These are phyloP conservation scores for Telmatherina bonti DNA, from an alignment of 2,797 vertebrate genomes.

Conservation along the genomic window DNA sequence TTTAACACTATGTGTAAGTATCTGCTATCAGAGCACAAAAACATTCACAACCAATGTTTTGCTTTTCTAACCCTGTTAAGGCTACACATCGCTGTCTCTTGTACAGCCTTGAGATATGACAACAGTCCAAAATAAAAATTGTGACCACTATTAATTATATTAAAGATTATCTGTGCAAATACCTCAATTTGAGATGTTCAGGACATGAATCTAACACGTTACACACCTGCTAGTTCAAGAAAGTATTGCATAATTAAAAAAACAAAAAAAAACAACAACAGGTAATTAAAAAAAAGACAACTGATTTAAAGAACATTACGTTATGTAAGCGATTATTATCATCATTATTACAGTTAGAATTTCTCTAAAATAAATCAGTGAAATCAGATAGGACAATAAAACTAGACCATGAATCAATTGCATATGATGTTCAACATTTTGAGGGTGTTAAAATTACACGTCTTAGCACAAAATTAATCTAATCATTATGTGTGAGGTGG, in stretches of 20 bases:
- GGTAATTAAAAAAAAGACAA: conserved; percentile 25
- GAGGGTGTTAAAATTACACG: conserved; percentile 14
- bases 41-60: conserved; percentile 54
- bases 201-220: conserved; percentile 65
- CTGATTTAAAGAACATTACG: conserved; percentile 32
- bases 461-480: conserved; percentile 18
- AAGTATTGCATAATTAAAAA: conserved; percentile 54
- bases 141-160: conserved; percentile 50
- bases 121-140: conserved; percentile 52
- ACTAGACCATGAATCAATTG: conserved; percentile 25
- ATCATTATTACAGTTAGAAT: conserved; percentile 27
- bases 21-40: conserved; percentile 52
- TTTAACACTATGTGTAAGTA: conserved; percentile 45
- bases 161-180: conserved; percentile 78
- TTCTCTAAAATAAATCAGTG: conserved; percentile 14
- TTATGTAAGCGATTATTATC: conserved; percentile 28
- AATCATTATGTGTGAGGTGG: conserved; percentile 10
- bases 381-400: conserved; percentile 14
- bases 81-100: conserved; percentile 54
- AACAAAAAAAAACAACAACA: too few relatives aligned
- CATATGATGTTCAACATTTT: conserved; percentile 35
- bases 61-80: conserved; percentile 60
- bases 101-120: conserved; percentile 50
- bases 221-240: conserved; percentile 49
- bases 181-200: conserved; percentile 75